A percentile compares a stretch with the other conserved stretches of the same genome.
Evolutionary conservation across 2,113 vertebrate species (phyloP).

Genomic region (Corydoras maculifer): DNA sequence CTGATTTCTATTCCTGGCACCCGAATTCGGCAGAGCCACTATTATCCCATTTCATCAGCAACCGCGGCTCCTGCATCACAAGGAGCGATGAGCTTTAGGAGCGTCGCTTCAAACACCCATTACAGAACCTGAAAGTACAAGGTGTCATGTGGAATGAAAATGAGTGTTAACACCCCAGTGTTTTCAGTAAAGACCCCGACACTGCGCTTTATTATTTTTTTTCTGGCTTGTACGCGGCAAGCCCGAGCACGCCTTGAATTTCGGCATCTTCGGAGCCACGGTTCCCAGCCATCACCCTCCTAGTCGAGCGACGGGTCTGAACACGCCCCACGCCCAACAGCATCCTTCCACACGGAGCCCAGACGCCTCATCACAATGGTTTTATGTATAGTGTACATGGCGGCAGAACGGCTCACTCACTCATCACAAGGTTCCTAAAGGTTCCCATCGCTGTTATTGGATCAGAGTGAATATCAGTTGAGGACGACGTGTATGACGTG

Average conservation of each 20-base stretch:
- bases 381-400: slow-evolving; percentile 7
- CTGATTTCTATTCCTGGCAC: no score
- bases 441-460: no score
- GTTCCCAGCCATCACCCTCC: slow-evolving; percentile 32
- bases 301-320: slow-evolving; percentile 55
- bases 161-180: slow-evolving; percentile 61
- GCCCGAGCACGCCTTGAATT: no score
- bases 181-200: slow-evolving; percentile 56
- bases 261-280: no score
- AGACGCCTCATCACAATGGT: slow-evolving; percentile 31
- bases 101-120: slow-evolving; percentile 34
- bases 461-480: background rate
- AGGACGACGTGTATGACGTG: background rate
- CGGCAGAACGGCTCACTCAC: background rate
- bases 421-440: background rate
- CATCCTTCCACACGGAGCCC: slow-evolving; percentile 49
- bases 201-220: slow-evolving; percentile 6
- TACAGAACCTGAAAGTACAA: slow-evolving; percentile 39
- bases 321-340: slow-evolving; percentile 54
- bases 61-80: slow-evolving; percentile 46
- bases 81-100: slow-evolving; percentile 38
- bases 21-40: no score
- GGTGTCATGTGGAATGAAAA: slow-evolving; percentile 55
- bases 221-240: no score
- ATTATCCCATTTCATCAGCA: background rate